Base-by-base conservation (phyloP, 2,113 vertebrate species). In the Clupea harengus region DNA sequence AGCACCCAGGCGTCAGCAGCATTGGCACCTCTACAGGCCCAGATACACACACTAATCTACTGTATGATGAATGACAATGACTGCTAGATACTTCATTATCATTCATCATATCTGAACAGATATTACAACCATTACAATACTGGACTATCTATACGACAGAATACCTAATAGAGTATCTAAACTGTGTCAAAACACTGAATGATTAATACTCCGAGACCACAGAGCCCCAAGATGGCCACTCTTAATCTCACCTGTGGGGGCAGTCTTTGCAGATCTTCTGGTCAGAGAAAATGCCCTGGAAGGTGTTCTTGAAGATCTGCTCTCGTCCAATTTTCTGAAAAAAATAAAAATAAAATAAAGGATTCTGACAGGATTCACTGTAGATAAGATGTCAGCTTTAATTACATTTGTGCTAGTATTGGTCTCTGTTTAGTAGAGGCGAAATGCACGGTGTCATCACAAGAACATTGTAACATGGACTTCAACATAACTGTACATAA, bases 241-340 rank as follows among this genome's bases (percentile, higher is more conserved):
- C 28, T 39, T 17, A 3, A 47, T 45, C 92, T 91, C 81, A 99
- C 98, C 98, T 96, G 92, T 99, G 98, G 86, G 98, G 98, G 88
- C 98, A 99, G 92, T 99, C 98, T 94, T 99, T 99, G 90, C 98
- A 99, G 91, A 99, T 99, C 94, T 99, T 99, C 95, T 99, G 98
- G 92, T 99, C 98, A 0, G 98, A 99, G 93, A 97, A 99, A 89
- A 99, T 97, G 81, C 98, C 98, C 93, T 99, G 98, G 92, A 99
- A 99, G 17, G 98, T 99, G 92, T 99, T 99, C 93, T 99, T 99
- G 94, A 99, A 99, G 91, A 99, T 96, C 89, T 99, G 98, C 47
- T 99, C 98, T 92, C 98, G 95, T 49, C 97, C 97, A 91, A 99
- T 98, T 99, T 99, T 99, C 98, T 99, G 92, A 88, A 90, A 88